Evolutionary conservation across 2,113 vertebrate genomes (phyloP).

Genomic region (Actinemys pallida): DNA sequence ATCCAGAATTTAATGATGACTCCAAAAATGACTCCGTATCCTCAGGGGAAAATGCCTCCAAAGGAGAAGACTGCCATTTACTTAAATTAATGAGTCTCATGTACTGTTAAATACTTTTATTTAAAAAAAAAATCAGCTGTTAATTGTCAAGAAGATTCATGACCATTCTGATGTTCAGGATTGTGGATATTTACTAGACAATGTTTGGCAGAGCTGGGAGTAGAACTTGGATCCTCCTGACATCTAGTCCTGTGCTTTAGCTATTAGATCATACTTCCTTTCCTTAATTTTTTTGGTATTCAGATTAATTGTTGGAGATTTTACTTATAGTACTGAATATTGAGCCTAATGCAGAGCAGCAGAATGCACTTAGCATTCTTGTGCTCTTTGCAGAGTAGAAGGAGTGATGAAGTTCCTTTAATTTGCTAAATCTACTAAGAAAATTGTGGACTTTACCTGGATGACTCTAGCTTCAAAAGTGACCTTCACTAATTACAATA

Average conservation of each 20-base stretch:
- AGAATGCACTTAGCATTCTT: slow-evolving; percentile 6
- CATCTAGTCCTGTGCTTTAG: neutral
- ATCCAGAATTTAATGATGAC: neutral
- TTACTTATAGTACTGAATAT: slow-evolving; percentile 67
- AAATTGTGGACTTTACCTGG: neutral
- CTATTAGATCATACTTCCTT: slow-evolving; percentile 15
- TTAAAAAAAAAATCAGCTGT: neutral
- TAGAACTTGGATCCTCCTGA: neutral
- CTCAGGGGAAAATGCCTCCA: neutral
- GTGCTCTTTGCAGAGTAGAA: neutral
- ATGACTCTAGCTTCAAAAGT: neutral
- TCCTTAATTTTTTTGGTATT: slow-evolving; percentile 11
- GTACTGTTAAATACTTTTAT: neutral
- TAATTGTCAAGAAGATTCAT: neutral
- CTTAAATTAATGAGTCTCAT: neutral
- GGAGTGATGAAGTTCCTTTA: neutral
- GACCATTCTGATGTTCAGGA: neutral
- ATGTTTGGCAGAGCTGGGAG: neutral
- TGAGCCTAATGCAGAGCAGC: slow-evolving; percentile 52
- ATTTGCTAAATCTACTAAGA: neutral
- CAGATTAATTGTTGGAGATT: slow-evolving; percentile 47
- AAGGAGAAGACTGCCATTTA: neutral
- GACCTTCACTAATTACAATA: neutral
- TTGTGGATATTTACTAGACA: neutral
- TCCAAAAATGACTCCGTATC: neutral